Conservation (phyloP, 2,113 vertebrate species). For the Pongo pygmaeus region DNA sequence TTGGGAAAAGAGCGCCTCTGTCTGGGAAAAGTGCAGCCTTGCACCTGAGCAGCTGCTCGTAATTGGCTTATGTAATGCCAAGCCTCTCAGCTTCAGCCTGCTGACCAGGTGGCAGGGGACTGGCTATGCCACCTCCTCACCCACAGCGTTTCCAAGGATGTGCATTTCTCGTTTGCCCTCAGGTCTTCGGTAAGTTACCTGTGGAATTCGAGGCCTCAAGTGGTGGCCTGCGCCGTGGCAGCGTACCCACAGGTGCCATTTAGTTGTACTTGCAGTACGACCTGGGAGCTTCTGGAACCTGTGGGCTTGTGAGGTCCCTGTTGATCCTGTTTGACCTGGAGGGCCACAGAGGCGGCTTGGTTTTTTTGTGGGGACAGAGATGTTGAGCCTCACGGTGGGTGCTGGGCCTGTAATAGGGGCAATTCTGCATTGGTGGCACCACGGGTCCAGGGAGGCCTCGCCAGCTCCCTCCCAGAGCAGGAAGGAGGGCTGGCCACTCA, state of each 20-base stretch:
- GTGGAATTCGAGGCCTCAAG: accelerated
- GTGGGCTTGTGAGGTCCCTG: neutral
- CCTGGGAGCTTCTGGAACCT: neutral
- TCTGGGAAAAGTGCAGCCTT: neutral
- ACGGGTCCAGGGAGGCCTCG: neutral
- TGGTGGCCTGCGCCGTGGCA: too few relatives aligned
- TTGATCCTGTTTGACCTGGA: neutral
- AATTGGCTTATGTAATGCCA: neutral
- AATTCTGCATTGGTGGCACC: neutral
- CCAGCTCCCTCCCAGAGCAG: neutral
- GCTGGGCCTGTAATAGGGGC: neutral
- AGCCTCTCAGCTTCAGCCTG: neutral
- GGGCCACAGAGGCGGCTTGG: neutral
- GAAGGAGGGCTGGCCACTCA: neutral
- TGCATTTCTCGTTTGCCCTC: accelerated
- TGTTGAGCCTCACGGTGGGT: neutral
- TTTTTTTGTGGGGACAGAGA: neutral
- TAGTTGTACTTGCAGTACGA: accelerated
- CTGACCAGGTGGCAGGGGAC: too few relatives aligned
- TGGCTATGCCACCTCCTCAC: neutral
- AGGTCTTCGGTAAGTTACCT: neutral
- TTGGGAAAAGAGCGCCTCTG: neutral
- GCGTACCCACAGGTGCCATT: neutral
- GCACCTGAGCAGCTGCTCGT: neutral
- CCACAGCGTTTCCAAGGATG: too few relatives aligned